Evolutionary conservation across 2,797 vertebrate species (phyloP), one percentile per base, ranked within the genome.

Genomic region (Chlorospingus flavigularis): DNA sequence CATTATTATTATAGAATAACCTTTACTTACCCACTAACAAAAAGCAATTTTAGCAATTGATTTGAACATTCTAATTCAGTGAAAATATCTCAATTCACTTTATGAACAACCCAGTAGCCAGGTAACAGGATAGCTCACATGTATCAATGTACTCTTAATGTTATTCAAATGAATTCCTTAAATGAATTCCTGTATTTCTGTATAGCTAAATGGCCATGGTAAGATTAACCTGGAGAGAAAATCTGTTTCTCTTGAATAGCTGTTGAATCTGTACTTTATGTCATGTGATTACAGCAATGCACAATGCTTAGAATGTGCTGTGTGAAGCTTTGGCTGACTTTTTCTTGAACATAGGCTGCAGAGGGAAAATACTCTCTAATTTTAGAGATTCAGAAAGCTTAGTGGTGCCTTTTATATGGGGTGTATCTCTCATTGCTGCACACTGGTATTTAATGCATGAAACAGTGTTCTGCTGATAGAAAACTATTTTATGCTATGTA

Each of bases 1-100:
- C 12, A 39, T 86, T 81, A 72, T 78, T 88, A 86, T 68, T 81
- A 84, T 61, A 66, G 66, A 89, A 82, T 84, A 92, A 92, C 40
- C 31, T 92, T 90, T 88, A 81, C 54, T 75, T 72, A 92, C 37
- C 65, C 90, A 40, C 51, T 84, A 93, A 62, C 35, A 21, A 66
- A 88, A 90, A 76, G 6, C 37, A 89, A 87, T 82, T 85, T 87
- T 31, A 25, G 33, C 3, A 87, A 87, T 82, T 85, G 6, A 82
- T 85, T 82, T 79, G 63, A 82, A 45, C 30, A 62, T 62, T 87
- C 31, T 67, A 82, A 92, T 93, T 85, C 48, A 60, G 51, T 60
- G 55, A 87, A 91, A 89, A 79, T 62, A 66, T 66, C 66, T 72
- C 53, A 10, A 14, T 78, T 87, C 33, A 11, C 8, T 76, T 79